These are phyloP conservation scores for Podargus strigoides DNA, from an alignment of 2,797 vertebrate species.

Conservation along the genomic window DNA sequence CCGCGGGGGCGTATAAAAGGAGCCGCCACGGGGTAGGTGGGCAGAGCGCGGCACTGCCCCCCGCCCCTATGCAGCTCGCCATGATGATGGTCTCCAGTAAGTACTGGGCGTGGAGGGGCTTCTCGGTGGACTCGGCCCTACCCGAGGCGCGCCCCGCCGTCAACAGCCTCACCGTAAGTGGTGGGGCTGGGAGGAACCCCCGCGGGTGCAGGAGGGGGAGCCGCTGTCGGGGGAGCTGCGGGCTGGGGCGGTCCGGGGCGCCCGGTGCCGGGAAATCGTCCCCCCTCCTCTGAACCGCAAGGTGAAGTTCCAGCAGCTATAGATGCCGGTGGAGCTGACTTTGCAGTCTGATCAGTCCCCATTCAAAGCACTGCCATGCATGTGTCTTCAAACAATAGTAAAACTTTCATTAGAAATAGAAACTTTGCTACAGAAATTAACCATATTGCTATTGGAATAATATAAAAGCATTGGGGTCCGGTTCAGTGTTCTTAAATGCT, in stretches of 20 bases:
- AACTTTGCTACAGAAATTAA: fast-evolving
- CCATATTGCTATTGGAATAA: fast-evolving
- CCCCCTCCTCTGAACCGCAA: no score
- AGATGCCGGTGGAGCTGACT: neutral
- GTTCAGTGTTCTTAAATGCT: neutral
- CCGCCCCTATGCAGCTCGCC: constrained; percentile 86
- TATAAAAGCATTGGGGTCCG: fast-evolving
- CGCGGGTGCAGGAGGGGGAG: no score
- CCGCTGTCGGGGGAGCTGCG: neutral
- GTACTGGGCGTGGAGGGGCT: constrained; percentile 90
- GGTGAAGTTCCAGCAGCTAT: neutral
- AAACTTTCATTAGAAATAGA: neutral
- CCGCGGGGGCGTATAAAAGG: constrained; percentile 66
- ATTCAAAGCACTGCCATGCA: neutral
- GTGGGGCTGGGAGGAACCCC: neutral
- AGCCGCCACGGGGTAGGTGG: neutral
- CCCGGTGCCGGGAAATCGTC: no score
- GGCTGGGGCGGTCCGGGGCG: neutral
- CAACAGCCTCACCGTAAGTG: constrained; percentile 82
- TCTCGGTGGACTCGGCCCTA: constrained; percentile 93
- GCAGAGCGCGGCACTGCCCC: constrained; percentile 27
- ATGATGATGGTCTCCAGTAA: constrained; percentile 99
- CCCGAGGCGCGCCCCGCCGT: constrained; percentile 80
- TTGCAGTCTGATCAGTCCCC: fast-evolving
- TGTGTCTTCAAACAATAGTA: fast-evolving